Base-by-base conservation (phyloP, 2,797 vertebrate species). In the Synaphobranchus kaupii region DNA sequence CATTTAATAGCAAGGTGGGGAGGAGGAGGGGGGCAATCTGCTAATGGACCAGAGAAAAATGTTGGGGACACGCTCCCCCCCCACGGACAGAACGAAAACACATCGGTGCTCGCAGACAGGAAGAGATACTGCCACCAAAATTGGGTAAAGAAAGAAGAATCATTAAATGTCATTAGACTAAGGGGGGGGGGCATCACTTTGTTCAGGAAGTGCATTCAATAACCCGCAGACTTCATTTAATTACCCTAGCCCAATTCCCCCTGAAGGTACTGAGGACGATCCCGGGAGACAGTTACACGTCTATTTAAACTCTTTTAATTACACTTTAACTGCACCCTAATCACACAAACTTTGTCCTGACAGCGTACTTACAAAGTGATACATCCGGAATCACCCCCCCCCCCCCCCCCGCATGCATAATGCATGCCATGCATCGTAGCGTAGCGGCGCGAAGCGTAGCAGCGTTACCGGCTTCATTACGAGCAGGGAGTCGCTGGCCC, bases 21-120 rank as follows among this genome's bases (percentile, higher is more conserved):
- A 91, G 86, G 87, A 54, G 56, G 88, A 87, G 28, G 90, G 90
- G 91, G 91, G 93, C 91, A 96, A 96, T 96, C 95, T 96, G 93
- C 95, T 96, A 96, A 96, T 96, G 94, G 94, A 94, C 91, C 71
- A 85, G 88, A 92, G 89, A 90, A 92, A 94, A 94, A 93, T 91
- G 86, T 89, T 86, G 89, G 66, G 87, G 87, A 88, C 88, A 66
- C 66, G 54, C 88, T 87, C 52, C 66, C 86, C 66, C 86, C 58
- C 76, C 76, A 87, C 90, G 83, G 88, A 89, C 58, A 76, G 86
- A 90, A 90, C 58, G 87, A 86, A 85, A 87, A 90, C 82, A 89
- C 90, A 60, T 71, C 13, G 48, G 86, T 56, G 89, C 71, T 13
- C 39, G 86, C 71, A 88, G 34, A 63, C 86, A 73, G 82, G 88